Evolutionary conservation across 1,140 invertebrate species (phyloP), one percentile per base, ranked within the genome.

Genomic region (Lordiphosa mommai): DNA sequence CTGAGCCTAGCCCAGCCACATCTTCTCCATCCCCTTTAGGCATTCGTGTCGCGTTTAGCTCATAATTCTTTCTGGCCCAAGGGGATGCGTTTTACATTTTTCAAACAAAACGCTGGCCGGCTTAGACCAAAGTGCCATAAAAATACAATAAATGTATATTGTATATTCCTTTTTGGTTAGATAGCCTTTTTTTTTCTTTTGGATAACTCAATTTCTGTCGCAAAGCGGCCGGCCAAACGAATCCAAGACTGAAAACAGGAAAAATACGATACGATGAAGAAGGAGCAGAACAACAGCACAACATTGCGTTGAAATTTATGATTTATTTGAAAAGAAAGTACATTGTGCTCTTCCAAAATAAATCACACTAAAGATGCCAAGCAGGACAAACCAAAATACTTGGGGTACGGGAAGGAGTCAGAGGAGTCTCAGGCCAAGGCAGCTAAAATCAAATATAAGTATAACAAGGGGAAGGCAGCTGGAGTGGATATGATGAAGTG

Each of bases 261-360:
- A 52, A 48, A 50, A 34, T 16, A n/a, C 36, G 2, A 16, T 16
- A 41, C 17, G 5, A 12, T 41, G 38, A 23, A 23, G 43, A 43
- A 32, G 8, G 14, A 14, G 17, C 17, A 1, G 16, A 41, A 66
- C 36, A 71, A 52, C 61, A 67, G 80, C 48, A 50, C 61, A 52
- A 55, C 61, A 58, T 55, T 82, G 68, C 68, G 77, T 84, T 72
- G 77, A 84, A 84, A 84, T 84, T 77, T 84, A 84, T 84, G 77
- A 84, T 84, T 84, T 84, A 84, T 84, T 84, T 84, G 77, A 77
- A 72, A 77, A 55, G 68, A 84, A 84, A 84, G 77, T 84, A 84
- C 77, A 84, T 77, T 77, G 72, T 77, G 68, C 63, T 67, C 52
- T 77, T 59, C 72, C 77, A 50, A 84, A 84, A 84, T 84, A 84